These are phyloP conservation scores for Archegozetes longisetosus DNA, from an alignment of 1,140 invertebrate genomes.

Conservation along the genomic window DNA sequence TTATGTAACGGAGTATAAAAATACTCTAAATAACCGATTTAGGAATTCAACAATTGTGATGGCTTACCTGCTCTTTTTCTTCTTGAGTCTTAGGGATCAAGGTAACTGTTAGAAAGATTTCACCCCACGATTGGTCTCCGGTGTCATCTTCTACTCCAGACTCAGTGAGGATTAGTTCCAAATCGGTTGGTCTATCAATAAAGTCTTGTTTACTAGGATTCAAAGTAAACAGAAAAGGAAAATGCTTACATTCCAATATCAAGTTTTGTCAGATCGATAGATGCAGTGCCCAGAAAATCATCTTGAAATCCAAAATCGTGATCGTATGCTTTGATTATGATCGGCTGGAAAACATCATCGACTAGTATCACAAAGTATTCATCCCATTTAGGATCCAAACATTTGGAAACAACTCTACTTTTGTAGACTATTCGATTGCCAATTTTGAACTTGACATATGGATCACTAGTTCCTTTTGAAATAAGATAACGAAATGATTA, in stretches of 20 bases:
- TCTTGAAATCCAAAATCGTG: slow-evolving; percentile 93
- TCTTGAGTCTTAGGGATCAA: slow-evolving; percentile 74
- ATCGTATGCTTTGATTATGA: slow-evolving; percentile 87
- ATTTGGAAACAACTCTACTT: slow-evolving; percentile 72
- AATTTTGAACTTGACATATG: slow-evolving; percentile 93
- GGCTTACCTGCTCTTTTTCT: slow-evolving; percentile 79
- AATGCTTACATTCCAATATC: slow-evolving; percentile 52
- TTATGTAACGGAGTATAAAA: no score
- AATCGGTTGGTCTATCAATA: slow-evolving; percentile 45
- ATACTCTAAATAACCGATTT: no score
- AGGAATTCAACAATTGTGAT: no score
- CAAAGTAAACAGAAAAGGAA: neutral
- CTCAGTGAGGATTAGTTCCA: slow-evolving; percentile 57
- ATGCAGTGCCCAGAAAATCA: slow-evolving; percentile 89
- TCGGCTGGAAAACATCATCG: slow-evolving; percentile 75
- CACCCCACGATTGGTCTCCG: slow-evolving; percentile 57
- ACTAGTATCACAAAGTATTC: slow-evolving; percentile 87
- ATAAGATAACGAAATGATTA: slow-evolving; percentile 1
- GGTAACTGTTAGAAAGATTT: slow-evolving; percentile 59
- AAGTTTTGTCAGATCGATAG: slow-evolving; percentile 63
- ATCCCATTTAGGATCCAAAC: slow-evolving; percentile 85
- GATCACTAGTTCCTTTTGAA: slow-evolving; percentile 73
- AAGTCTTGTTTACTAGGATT: neutral
- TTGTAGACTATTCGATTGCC: slow-evolving; percentile 77
- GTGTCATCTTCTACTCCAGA: slow-evolving; percentile 33